Evolutionary conservation across 2,797 vertebrate genomes (phyloP).

Genomic region (Taeniopygia guttata): DNA sequence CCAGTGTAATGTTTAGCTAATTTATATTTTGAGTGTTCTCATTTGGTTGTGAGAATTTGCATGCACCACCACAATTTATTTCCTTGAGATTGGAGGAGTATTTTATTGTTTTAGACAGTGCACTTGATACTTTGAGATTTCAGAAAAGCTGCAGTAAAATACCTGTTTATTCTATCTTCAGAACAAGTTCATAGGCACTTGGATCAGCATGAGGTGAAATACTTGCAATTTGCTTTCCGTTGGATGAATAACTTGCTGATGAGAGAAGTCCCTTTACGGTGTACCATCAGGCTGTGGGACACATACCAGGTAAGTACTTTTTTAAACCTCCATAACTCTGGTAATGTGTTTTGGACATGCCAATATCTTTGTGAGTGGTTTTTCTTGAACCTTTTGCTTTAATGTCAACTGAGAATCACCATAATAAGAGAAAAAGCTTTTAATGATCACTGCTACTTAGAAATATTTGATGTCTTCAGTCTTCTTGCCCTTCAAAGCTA

Average conservation of each 20-base stretch:
- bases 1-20: background rate
- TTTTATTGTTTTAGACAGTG: background rate
- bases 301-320: slow-evolving; percentile 80
- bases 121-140: background rate
- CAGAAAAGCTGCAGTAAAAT: background rate
- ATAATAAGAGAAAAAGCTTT: background rate
- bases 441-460: background rate
- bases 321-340: background rate
- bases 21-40: background rate
- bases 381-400: background rate
- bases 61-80: background rate
- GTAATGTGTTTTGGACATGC: background rate
- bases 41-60: background rate
- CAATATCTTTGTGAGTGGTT: background rate
- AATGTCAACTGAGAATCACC: background rate
- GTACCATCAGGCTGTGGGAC: slow-evolving; percentile 81
- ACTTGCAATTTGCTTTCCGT: slow-evolving; percentile 83
- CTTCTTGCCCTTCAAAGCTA: background rate
- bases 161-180: slow-evolving; percentile 63
- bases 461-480: background rate
- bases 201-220: slow-evolving; percentile 84
- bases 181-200: slow-evolving; percentile 91
- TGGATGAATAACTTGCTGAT: slow-evolving; percentile 86
- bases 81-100: background rate
- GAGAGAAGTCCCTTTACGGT: slow-evolving; percentile 79